Evolutionary conservation across 2,888 invertebrate species (phyloP).

Genomic region (Anodontia alba): DNA sequence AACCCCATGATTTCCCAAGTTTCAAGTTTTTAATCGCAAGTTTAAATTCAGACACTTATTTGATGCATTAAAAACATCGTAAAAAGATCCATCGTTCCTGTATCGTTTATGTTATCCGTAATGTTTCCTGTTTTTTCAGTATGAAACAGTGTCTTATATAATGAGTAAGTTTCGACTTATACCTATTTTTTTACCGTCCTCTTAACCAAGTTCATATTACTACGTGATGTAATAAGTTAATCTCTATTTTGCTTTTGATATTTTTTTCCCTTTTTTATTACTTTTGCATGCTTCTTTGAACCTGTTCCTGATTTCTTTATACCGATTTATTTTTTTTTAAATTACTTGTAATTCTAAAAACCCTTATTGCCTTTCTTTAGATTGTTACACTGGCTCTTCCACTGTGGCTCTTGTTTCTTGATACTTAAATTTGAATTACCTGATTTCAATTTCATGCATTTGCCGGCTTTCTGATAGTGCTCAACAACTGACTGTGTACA

Average conservation of each 20-base stretch:
- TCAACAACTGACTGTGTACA: background rate
- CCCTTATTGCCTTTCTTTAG: background rate
- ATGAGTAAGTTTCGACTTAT: background rate
- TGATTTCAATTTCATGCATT: background rate
- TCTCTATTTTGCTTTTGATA: constrained; percentile 6
- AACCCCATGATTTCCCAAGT: background rate
- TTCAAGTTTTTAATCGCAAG: no score
- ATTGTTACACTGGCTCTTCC: background rate
- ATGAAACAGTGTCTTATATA: background rate
- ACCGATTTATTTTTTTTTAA: background rate
- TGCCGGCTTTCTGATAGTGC: background rate
- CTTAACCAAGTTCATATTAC: background rate
- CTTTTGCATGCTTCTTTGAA: background rate
- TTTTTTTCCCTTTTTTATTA: background rate
- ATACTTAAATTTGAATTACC: background rate
- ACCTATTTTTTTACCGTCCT: background rate
- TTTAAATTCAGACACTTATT: background rate
- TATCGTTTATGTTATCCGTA: background rate
- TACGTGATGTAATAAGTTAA: background rate
- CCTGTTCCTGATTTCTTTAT: background rate
- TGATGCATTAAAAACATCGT: background rate
- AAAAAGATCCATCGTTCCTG: background rate
- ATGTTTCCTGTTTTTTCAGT: background rate
- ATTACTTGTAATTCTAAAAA: background rate
- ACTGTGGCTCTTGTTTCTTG: background rate